Conservation (phyloP, 2,797 vertebrate genomes). For the Enteromius trimaculatus region DNA sequence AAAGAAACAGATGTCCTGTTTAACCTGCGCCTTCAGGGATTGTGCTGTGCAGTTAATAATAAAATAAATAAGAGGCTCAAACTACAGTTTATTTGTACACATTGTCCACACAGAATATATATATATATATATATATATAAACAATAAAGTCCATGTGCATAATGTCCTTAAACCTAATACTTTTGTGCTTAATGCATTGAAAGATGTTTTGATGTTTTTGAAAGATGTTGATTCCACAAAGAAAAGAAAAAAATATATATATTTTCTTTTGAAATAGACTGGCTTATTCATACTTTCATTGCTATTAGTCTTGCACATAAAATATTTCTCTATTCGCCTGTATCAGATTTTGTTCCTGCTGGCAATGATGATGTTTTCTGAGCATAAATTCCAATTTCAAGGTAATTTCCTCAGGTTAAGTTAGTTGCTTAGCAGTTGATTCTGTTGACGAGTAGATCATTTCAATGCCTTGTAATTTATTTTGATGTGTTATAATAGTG, state of each 20-base stretch:
- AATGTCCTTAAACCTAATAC: too few species aligned
- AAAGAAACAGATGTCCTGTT: not conserved
- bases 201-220: too few species aligned
- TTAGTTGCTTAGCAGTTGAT: slow-evolving; percentile 21
- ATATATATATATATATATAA: too few species aligned
- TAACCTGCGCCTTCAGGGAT: not conserved
- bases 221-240: too few species aligned
- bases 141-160: too few species aligned
- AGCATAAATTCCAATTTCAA: slow-evolving; percentile 31
- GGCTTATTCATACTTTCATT: not conserved
- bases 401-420: slow-evolving; percentile 29
- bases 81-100: not conserved
- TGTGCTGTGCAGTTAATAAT: not conserved
- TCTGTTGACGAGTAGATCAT: slow-evolving; percentile 7
- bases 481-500: slow-evolving; percentile 31
- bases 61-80: not conserved
- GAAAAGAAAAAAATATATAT: too few species aligned
- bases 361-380: not conserved
- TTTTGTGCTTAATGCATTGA: too few species aligned
- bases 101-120: too few species aligned
- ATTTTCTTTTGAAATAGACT: too few species aligned
- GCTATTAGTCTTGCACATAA: not conserved
- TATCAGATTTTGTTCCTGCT: not conserved
- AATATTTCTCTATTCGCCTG: not conserved
- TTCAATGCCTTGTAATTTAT: slow-evolving; percentile 26